Evolutionary conservation across 2,888 invertebrate species (phyloP), one percentile per base, ranked within the genome.

Genomic region (Aleiodes leptofemur): DNA sequence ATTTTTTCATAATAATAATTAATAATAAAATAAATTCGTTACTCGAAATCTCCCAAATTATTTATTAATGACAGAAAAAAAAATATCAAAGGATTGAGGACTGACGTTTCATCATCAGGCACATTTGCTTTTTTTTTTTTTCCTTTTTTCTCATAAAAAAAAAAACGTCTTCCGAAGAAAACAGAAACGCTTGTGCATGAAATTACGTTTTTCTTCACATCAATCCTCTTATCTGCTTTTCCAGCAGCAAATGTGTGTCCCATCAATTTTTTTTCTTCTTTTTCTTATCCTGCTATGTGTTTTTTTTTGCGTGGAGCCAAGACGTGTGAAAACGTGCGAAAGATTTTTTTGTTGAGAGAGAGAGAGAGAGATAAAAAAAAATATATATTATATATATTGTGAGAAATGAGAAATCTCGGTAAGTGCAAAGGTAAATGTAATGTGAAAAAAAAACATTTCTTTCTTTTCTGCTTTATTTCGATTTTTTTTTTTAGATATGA

Each of bases 91-190:
- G 43, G 43, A 64, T 48, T 48, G 48, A 64, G 64, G 48, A 64
- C 64, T 59, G 34, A 59, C 59, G 59, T 64, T 48, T 13, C 7
- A 64, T 13, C 31, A 13, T 38, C 34, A 11, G 34, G 14, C 38
- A 61, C 14, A 38, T 61, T 11, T 43, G 43, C 43, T 43, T 43
- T 11, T 43, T 43, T 11, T 43, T 43, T 43, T 43, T 43, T 38
- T 38, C 8, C 6, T 38, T 8, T 38, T n/a, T 3, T 29, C 13
- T n/a, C 14, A 43, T 61, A 4, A 34, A 16, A 64, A 48, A 34
- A 38, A 64, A 64, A 16, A 16, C 64, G 64, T 64, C 64, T 64
- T 64, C 64, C 61, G 34, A 38, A 9, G n/a, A 55, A 55, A n/a
- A 55, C 16, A 55, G 11, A 48, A 64, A 64, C 23, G 64, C 43